Evolutionary conservation across 2,888 invertebrate species (phyloP).

Genomic region (Siphlonurus alternatus): DNA sequence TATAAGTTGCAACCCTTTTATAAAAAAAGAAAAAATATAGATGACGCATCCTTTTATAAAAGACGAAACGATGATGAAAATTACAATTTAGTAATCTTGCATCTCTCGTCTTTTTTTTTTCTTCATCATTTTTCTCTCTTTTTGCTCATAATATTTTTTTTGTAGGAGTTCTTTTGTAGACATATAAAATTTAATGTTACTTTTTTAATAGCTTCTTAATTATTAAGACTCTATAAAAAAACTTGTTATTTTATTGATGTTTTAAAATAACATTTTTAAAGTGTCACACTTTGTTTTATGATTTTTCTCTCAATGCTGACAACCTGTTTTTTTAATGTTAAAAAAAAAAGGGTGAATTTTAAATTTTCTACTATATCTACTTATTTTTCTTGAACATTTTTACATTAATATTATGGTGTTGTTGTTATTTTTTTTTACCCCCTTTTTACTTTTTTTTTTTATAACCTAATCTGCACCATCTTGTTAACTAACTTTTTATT

Average conservation of each 20-base stretch:
- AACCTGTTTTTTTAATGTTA: not conserved
- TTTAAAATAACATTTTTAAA: not conserved
- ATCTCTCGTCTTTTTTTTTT: not conserved
- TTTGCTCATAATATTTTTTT: not conserved
- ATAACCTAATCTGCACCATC: not conserved
- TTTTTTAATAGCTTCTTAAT: not conserved
- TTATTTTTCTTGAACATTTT: not conserved
- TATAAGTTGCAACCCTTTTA: not conserved
- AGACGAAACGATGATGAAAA: not conserved
- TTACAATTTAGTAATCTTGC: not conserved
- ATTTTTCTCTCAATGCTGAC: not conserved
- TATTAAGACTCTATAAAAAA: not conserved
- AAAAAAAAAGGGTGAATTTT: not conserved
- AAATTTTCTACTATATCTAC: not conserved
- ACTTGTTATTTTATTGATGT: constrained; percentile 2
- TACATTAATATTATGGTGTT: too few species aligned
- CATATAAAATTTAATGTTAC: not conserved
- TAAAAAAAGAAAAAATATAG: not conserved
- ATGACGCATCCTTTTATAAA: not conserved
- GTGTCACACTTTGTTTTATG: not conserved
- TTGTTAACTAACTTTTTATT: too few species aligned
- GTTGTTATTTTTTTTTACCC: not conserved
- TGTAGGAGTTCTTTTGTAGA: not conserved
- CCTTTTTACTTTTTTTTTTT: not conserved
- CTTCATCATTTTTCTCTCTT: not conserved